A percentile compares a stretch with the other conserved stretches of the same genome.
Conservation (phyloP, 2,888 invertebrate species). For the Crematogaster levior region DNA sequence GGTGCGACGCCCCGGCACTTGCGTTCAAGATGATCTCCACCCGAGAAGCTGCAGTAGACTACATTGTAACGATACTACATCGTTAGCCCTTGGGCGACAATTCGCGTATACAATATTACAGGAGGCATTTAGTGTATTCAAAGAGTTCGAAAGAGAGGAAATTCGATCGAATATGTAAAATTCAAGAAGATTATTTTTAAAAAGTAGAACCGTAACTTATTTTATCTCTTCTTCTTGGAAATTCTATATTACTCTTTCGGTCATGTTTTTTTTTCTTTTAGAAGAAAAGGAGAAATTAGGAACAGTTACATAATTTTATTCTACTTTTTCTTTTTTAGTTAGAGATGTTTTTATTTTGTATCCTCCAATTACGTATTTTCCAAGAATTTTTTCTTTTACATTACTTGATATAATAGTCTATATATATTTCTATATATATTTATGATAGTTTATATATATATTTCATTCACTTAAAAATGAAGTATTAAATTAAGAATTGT, state of each 20-base stretch:
- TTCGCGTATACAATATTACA: not conserved
- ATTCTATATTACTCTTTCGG: not conserved
- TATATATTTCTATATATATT: too few relatives aligned
- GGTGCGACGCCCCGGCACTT: constrained; percentile 20
- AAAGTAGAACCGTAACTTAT: not conserved
- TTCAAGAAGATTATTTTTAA: not conserved
- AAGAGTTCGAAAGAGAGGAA: not conserved
- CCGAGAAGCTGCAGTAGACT: constrained; percentile 12
- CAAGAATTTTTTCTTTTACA: constrained; percentile 2
- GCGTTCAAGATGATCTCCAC: constrained; percentile 46
- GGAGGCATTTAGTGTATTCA: not conserved
- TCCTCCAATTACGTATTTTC: not conserved
- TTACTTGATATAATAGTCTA: not conserved
- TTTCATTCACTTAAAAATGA: not conserved
- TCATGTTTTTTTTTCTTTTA: not conserved
- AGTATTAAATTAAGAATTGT: not conserved
- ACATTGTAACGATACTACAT: constrained; percentile 13
- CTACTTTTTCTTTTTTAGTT: not conserved
- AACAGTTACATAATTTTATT: not conserved
- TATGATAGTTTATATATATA: too few relatives aligned
- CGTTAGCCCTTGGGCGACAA: constrained; percentile 21
- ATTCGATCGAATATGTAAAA: not conserved
- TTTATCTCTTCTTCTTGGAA: not conserved
- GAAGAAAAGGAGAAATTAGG: not conserved
- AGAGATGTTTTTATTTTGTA: not conserved